Base-by-base conservation (phyloP, 2,113 vertebrate species). In the Stigmatopora argus region DNA sequence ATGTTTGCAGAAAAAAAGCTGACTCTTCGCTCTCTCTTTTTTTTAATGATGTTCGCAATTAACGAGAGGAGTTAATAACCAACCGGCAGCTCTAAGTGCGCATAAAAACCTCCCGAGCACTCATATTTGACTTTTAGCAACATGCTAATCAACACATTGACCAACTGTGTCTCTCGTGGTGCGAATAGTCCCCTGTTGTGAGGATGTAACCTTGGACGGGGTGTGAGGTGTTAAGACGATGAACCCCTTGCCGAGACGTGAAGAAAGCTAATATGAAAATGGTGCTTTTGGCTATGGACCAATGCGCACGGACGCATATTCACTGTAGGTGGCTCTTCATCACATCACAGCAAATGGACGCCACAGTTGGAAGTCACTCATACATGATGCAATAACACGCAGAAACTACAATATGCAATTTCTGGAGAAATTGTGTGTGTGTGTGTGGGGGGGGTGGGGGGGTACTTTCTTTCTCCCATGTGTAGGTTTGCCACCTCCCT, bases 221-320 rank as follows among this genome's bases (percentile, higher is more conserved):
- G 65, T 51, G 74, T 79, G 68, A 73, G 66, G 73, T 21, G 57
- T 55, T 55, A 10, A 5, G 6, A 31, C 23, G 53, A 49, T 31
- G 41, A 3, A 46, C 69, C 65, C 67, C 68, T 15, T 84, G 70
- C 60, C 31, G 53, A 56, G 57, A 46, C 12, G 49, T 66, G 74
- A 59, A 74, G 64, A 69, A 55, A 23, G 63, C 51, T 8, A 44
- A 67, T 65, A 72, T 81, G 70, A 73, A 80, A 86, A 45, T 85
- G 80, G 73, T 65, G 59, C 62, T 72, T 68, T 83, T 90, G 89
- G 86, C 86, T 65, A 58, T 46, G 66, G 74, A 87, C 83, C 86
- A 89, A 70, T 45, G 74, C 59, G 65, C 64, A 70, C 57, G 46
- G 57, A 66, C 70, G 72, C 65, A 58, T 62, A 61, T 71, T 65